Evolutionary conservation across 2,113 vertebrate species (phyloP), one percentile per base, ranked within the genome.

Genomic region (Neotoma lepida): DNA sequence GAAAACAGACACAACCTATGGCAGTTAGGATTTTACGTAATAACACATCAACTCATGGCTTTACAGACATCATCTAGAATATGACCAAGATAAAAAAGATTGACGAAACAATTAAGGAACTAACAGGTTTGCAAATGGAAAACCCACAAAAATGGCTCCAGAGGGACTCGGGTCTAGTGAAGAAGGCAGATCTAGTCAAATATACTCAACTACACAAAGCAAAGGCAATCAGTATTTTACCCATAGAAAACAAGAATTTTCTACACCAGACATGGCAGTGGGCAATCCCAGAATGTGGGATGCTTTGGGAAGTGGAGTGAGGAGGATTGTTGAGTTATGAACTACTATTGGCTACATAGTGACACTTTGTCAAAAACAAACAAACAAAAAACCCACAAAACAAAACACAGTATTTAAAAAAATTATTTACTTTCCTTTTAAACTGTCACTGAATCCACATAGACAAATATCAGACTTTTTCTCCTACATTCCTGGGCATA

Each of bases 401-500:
- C 35, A 14, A 56, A 56, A n/a, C 26, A 15, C 1, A 84, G 4
- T 61, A 28, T 58, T 39, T 26, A 4, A 64, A 63, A 66, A 66
- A 61, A 88, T 49, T 35, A 88, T 9, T 15, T 61, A 30, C 39
- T 44, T 44, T 84, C 15, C 81, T 44, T n/a, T 80, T 44, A 81
- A 41, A 68, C 49, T 89, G 78, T n/a, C 6, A 24, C 49, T 17
- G 73, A 68, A 18, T 94, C 49, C 44, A 70, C 22, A 73, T n/a
- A 87, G 28, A 92, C 41, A 89, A 80, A 76, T 14, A 61, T 14
- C n/a, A 64, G 56, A 64, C 46, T 91, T 90, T 87, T 93, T 92
- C 39, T 94, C 51, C 18, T 64, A 6, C 1, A 44, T 13, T 12
- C 68, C 71, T 80, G 26, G 54, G 13, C 13, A 64, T 84, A 93